A percentile compares a stretch with the other conserved stretches of the same genome.
phyloP scores from a whole-genome alignment of 92 coral and sea anemone species.

The Palythoa caribaeorum region DNA sequence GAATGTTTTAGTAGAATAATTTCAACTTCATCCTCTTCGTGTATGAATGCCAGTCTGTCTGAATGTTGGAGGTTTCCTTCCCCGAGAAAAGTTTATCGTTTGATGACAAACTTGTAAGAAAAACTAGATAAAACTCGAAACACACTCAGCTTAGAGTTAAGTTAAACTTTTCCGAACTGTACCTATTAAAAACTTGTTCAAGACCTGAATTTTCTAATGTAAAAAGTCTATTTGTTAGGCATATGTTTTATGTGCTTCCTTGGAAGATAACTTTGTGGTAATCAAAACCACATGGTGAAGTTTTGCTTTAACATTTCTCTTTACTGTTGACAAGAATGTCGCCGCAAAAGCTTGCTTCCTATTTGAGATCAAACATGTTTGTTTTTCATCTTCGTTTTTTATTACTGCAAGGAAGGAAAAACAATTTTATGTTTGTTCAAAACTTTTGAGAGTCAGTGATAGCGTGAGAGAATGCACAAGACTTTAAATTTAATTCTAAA shows the following conservation, averaged over 20 bases:
- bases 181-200: neutral
- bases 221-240: neutral
- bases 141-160: neutral
- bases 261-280: neutral
- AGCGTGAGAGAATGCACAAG: constrained; percentile 18
- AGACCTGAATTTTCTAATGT: neutral
- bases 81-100: neutral
- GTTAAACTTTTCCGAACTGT: neutral
- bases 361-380: neutral
- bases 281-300: constrained; percentile 30
- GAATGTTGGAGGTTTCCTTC: neutral
- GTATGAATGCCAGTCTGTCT: neutral
- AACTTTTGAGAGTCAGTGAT: neutral
- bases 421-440: neutral
- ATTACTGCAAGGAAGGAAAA: neutral
- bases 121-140: neutral
- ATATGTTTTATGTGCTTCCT: constrained; percentile 3
- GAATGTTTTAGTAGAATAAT: neutral
- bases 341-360: too few species aligned
- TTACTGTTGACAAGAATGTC: neutral
- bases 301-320: neutral
- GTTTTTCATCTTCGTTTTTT: neutral
- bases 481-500: neutral
- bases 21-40: neutral
- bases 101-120: neutral